These are phyloP conservation scores for Musca domestica DNA, from an alignment of 1,140 invertebrate species.

Conservation along the genomic window DNA sequence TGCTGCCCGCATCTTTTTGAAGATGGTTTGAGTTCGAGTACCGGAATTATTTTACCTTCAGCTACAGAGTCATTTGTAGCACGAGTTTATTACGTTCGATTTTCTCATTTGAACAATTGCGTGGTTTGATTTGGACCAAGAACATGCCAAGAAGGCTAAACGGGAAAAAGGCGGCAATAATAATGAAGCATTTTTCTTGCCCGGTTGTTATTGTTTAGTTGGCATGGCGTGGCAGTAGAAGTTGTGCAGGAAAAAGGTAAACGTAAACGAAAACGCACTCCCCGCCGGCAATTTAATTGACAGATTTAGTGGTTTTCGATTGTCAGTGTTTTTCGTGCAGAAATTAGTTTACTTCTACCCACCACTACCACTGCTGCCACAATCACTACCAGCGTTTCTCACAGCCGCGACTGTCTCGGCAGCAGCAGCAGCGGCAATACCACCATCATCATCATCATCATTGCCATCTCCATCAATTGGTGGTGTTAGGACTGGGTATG, in stretches of 20 bases:
- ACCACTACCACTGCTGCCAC: background rate
- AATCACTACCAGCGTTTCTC: background rate
- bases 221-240: no score
- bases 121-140: slow-evolving; percentile 10
- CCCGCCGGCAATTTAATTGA: slow-evolving; percentile 29
- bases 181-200: no score
- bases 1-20: no score
- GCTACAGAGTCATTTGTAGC: slow-evolving; percentile 1
- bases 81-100: slow-evolving; percentile 13
- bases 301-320: slow-evolving; percentile 30
- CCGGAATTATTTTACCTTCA: slow-evolving; percentile 14
- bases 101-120: slow-evolving; percentile 11
- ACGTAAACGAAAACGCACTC: slow-evolving; percentile 9
- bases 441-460: no score
- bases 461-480: no score
- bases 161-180: no score
- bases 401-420: no score
- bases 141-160: background rate
- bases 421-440: no score
- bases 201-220: no score
- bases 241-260: no score
- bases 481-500: no score
- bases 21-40: background rate
- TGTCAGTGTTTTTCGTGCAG: slow-evolving; percentile 23
- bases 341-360: slow-evolving; percentile 14